These are phyloP conservation scores for Calliphora vomitoria DNA, from an alignment of 2,888 invertebrate genomes.

Conservation along the genomic window DNA sequence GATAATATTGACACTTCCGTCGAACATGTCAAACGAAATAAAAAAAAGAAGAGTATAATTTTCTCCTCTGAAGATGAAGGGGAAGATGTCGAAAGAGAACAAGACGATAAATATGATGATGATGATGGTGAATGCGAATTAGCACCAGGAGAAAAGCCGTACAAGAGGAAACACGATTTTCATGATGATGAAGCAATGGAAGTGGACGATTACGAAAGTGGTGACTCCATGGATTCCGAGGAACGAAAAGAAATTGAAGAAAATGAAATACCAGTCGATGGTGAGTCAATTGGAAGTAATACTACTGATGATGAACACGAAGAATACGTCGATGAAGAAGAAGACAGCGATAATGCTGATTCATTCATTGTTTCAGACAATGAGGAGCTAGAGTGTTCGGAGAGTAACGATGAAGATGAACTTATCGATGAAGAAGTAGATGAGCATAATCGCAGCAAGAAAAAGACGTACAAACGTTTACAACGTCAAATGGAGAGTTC, in stretches of 20 bases:
- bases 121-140: slow-evolving; percentile 53
- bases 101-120: slow-evolving; percentile 54
- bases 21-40: not conserved
- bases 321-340: slow-evolving; percentile 83
- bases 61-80: slow-evolving; percentile 34
- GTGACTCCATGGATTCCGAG: slow-evolving; percentile 85
- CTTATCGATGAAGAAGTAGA: not conserved
- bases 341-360: slow-evolving; percentile 84
- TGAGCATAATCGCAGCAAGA: slow-evolving; percentile 25
- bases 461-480: slow-evolving; percentile 55
- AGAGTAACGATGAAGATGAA: slow-evolving; percentile 45
- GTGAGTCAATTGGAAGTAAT: slow-evolving; percentile 86
- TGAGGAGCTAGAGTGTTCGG: slow-evolving; percentile 7
- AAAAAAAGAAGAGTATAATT: not conserved
- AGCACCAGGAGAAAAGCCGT: slow-evolving; percentile 52
- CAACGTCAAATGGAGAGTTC: slow-evolving; percentile 21
- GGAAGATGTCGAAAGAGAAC: slow-evolving; percentile 60
- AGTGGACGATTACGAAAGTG: slow-evolving; percentile 79
- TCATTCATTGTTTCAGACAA: slow-evolving; percentile 86
- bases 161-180: slow-evolving; percentile 76
- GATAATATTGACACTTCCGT: slow-evolving; percentile 5
- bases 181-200: slow-evolving; percentile 80
- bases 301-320: slow-evolving; percentile 78
- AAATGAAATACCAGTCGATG: slow-evolving; percentile 85
- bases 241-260: slow-evolving; percentile 85